Base-by-base conservation (phyloP, 2,888 invertebrate genomes). In the Macropis europaea region DNA sequence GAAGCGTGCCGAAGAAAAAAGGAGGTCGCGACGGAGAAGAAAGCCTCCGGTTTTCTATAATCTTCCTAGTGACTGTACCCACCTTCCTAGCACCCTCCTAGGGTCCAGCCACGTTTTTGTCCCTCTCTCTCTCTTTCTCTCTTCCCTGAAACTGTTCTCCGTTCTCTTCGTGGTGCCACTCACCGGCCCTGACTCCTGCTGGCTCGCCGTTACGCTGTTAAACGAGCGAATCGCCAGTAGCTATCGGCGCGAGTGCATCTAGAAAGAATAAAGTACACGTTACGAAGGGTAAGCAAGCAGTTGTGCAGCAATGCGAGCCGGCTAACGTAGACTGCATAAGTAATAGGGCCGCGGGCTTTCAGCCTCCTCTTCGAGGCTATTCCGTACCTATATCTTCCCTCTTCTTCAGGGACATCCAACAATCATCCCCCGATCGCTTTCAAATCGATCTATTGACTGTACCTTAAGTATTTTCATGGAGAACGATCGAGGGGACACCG, bases 171-270 rank as follows among this genome's bases (percentile, higher is more conserved):
- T 26, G 43, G 28, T 48, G 60, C 52, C 73, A 66, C 60, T 59
- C 72, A 69, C 69, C 68, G 69, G 47, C 77, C 72, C 76, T 52
- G 76, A 76, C 72, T 77, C 74, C 63, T 71, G 73, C 75, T 47
- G 67, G 56, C 70, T 78, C 79, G 82, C 84, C 81, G 84, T 85
- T 85, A 84, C 78, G 73, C 81, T 86, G 85, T 85, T 85, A 83
- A 86, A 85, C 83, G 82, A 85, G 84, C 86, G 86, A 79, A 85
- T 85, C 85, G 85, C 82, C 79, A 83, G 74, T 71, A 82, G 84
- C 83, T 85, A 86, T 86, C 85, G 82, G 78, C 76, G 74, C 76
- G 76, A 79, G 81, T 69, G 80, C 86, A 85, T 85, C 85, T 79
- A 77, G 81, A 79, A 81, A 77, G 76, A 85, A 85, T 83, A 83